A percentile compares a stretch with the other conserved stretches of the same genome.
Conservation (phyloP, 2,888 invertebrate species). For the Octonoba sinensis region DNA sequence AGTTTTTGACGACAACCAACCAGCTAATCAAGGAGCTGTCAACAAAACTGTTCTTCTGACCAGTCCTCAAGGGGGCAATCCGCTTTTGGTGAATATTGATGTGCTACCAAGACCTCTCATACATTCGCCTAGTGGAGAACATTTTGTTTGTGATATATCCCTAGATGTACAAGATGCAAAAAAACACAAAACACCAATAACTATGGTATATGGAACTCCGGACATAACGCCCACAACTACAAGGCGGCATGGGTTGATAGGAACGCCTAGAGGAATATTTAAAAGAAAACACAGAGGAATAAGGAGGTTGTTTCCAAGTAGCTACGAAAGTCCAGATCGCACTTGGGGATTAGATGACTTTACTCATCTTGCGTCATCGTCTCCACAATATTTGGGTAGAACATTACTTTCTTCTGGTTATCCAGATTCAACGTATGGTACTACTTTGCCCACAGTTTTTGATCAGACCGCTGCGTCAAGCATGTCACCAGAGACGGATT, state of each 20-base stretch:
- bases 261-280: constrained; percentile 27
- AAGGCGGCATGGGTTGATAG: background rate
- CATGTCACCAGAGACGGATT: too few species aligned
- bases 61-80: constrained; percentile 12
- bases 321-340: background rate
- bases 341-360: background rate
- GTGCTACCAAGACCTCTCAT: constrained; percentile 17
- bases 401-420: background rate
- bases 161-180: constrained; percentile 12
- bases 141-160: constrained; percentile 25
- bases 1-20: background rate
- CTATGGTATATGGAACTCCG: background rate
- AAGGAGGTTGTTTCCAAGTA: background rate
- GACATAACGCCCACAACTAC: constrained; percentile 2
- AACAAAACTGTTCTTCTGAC: constrained; percentile 5
- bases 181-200: too few species aligned
- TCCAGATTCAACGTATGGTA: background rate
- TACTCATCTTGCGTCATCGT: background rate
- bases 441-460: background rate
- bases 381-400: background rate
- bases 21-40: background rate
- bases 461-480: background rate
- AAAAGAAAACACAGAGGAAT: background rate
- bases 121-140: constrained; percentile 11
- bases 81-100: constrained; percentile 19